phyloP scores from a whole-genome alignment of 2,888 invertebrate species.

The Choristoneura rosaceana region DNA sequence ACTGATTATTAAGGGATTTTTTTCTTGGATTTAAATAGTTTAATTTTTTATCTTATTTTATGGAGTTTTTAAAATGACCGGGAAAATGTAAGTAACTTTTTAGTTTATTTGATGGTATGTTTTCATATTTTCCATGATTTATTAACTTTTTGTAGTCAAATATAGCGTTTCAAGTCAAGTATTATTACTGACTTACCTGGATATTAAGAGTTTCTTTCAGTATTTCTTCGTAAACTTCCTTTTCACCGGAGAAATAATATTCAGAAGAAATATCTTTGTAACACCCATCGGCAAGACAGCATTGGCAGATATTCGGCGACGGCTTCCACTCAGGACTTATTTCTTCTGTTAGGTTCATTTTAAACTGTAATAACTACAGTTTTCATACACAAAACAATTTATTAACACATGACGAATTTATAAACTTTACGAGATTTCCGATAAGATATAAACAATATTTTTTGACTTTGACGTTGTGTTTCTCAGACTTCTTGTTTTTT shows the following conservation, averaged over 20 bases:
- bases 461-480: constrained; percentile 14
- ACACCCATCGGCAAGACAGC: constrained; percentile 56
- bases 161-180: neutral
- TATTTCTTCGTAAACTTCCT: constrained; percentile 57
- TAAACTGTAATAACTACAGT: neutral
- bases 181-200: constrained; percentile 50
- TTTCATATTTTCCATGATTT: neutral
- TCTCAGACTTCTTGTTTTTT: neutral
- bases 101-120: no score
- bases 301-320: constrained; percentile 55
- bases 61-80: no score
- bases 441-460: constrained; percentile 4
- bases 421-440: neutral
- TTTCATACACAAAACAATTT: constrained; percentile 26
- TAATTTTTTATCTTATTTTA: no score
- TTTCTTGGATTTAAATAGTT: no score
- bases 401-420: neutral
- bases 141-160: neutral
- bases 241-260: constrained; percentile 51
- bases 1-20: no score
- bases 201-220: constrained; percentile 60
- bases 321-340: constrained; percentile 26
- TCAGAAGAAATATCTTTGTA: constrained; percentile 53
- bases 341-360: constrained; percentile 19
- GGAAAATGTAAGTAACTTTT: neutral